A percentile compares a stretch with the other conserved stretches of the same genome.
These are phyloP conservation scores for Schizopygopsis pylzovi DNA, from an alignment of 2,797 vertebrate genomes.

Conservation along the genomic window DNA sequence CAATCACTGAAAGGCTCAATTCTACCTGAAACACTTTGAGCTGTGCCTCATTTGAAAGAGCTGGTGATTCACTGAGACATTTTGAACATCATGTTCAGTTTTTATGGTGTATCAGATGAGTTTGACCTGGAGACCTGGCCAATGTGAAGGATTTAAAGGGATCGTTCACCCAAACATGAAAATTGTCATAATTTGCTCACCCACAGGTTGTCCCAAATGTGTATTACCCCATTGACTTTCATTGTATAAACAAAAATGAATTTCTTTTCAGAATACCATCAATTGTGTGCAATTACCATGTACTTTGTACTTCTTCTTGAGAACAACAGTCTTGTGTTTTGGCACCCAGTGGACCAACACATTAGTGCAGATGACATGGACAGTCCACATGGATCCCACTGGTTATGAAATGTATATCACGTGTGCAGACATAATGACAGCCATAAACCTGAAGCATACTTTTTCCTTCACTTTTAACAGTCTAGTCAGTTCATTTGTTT, in stretches of 20 bases:
- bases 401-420: neutral
- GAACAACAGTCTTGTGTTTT: neutral
- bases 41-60: neutral
- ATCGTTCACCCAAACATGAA: neutral
- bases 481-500: neutral
- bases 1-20: neutral
- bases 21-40: neutral
- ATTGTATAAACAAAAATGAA: neutral
- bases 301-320: neutral
- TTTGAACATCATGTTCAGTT: conserved; percentile 19
- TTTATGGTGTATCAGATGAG: neutral
- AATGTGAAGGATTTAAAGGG: neutral
- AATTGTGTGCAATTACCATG: neutral
- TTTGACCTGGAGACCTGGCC: neutral
- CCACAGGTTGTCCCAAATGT: neutral
- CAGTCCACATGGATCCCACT: neutral
- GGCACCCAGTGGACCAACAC: neutral
- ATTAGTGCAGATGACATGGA: neutral
- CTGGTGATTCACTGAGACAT: conserved; percentile 11
- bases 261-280: neutral
- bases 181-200: neutral
- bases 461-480: neutral
- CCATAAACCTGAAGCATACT: neutral
- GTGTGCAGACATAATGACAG: neutral
- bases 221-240: neutral